Base-by-base conservation (phyloP, 2,888 invertebrate genomes). In the Fragum sueziense region DNA sequence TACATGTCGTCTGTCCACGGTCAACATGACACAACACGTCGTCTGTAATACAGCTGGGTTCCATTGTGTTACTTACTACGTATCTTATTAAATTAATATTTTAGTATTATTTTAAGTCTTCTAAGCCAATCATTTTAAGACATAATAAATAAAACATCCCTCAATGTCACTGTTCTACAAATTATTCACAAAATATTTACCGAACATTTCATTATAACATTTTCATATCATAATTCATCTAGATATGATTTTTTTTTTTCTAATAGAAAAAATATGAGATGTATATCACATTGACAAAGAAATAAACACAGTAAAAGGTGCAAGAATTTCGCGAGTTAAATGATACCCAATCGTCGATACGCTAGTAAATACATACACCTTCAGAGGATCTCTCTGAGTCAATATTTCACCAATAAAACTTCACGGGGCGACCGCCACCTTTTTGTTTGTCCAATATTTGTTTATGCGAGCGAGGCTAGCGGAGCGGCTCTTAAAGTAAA, bases 321-420 rank as follows among this genome's bases (percentile, higher is more conserved):
- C 47, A 47, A 47, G n/a, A 14, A 14, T n/a, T 47, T n/a, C 47
- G n/a, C 14, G 17, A 47, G 47, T 9, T 47, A 47, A 47, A 47
- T 47, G 47, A 47, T 47, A 47, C n/a, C 47, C 47, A 47, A 47
- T 57, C 57, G 27, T 6, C 0, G 25, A 34, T 65, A 41, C 41
- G 25, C 41, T 20, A 65, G 22, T 34, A 65, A 65, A 65, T 41
- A 41, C 65, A 25, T 22, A 41, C 33, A 61, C n/a, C 31, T n/a
- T 41, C 41, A 14, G 4, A 65, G 20, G 65, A 41, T 6, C 0
- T 41, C 37, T n/a, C 22, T 41, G 37, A 65, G 41, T 65, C 41
- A 65, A 65, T 65, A 33, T 33, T 65, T 65, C 31, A 65, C 65
- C 65, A 65, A 65, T 65, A 65, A 65, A 65, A 65, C 41, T 37